Evolutionary conservation across 2,113 vertebrate genomes (phyloP), one percentile per base, ranked within the genome.

Genomic region (Hyperoodon ampullatus): DNA sequence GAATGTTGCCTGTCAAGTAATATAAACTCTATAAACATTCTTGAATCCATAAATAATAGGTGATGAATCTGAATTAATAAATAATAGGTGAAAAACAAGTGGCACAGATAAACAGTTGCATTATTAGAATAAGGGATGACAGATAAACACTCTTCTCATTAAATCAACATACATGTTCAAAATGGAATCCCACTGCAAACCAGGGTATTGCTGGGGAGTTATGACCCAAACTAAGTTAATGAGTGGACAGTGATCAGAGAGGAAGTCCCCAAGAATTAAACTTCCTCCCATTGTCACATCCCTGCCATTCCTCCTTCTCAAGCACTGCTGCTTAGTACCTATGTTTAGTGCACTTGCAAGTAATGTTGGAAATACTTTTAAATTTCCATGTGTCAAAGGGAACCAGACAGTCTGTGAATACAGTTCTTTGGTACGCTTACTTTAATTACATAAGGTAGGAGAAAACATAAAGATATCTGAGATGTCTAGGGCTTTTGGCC

Each of bases 1-100:
- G 21, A 84, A 94, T 21, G 58, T 35, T 77, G 65, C 74, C 78
- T 92, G 53, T 89, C 92, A 96, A 93, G 63, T 78, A 87, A 26
- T 70, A 87, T 42, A 9, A 94, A 58, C 5, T 75, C 78, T 91
- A 60, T 77, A 94, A 87, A 89, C 65, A 89, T 77, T 82, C 26
- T 93, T 65, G 68, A 89, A 70, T 94, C 92, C 68, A 44, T 84
- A 92, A 94, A 91, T 93, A 93, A 55, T 39, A 89, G 89, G 75
- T 77, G 39, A 16, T 68, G 53, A 90, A 61, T 78, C n/a, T 89
- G 47, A 39, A 82, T 89, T 15, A 53, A 53, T 53, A 18, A 53
- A 53, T 53, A 53, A 15, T 16, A 53, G 50, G n/a, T 88, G 71
- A 78, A 96, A 90, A 95, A 78, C 61, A 86, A 92, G 55, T 11